Percentiles rank a stretch among this genome's conserved stretches.
Conservation (phyloP, 2,888 invertebrate species). For the Chrysolina haemoptera region DNA sequence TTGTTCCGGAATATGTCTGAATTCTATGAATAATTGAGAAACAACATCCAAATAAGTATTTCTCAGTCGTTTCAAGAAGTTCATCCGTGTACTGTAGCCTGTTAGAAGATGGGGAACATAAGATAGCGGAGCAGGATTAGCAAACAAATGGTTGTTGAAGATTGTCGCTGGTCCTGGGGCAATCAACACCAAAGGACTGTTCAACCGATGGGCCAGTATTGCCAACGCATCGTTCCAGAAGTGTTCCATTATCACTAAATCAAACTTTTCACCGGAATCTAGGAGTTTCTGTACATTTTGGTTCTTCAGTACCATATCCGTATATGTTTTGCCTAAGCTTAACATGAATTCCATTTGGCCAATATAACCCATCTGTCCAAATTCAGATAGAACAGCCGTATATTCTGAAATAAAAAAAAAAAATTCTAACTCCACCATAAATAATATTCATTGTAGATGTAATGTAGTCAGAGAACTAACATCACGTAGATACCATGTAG, state of each 20-base stretch:
- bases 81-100: constrained; percentile 67
- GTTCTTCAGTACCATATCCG: constrained; percentile 42
- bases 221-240: constrained; percentile 57
- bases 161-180: constrained; percentile 40
- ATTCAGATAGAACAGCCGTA: background rate
- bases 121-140: constrained; percentile 69
- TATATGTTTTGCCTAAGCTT: constrained; percentile 25
- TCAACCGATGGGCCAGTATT: constrained; percentile 38
- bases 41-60: constrained; percentile 67
- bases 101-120: constrained; percentile 70
- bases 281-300: constrained; percentile 56
- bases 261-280: constrained; percentile 57
- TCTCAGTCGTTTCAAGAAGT: constrained; percentile 72
- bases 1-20: constrained; percentile 41
- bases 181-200: constrained; percentile 40
- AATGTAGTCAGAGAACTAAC: no score
- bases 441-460: no score
- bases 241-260: constrained; percentile 60
- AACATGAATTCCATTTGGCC: constrained; percentile 31
- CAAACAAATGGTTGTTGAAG: constrained; percentile 67
- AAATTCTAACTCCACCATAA: no score
- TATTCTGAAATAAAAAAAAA: constrained; percentile 13
- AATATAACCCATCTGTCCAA: constrained; percentile 30
- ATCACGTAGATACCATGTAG: no score
- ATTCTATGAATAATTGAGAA: constrained; percentile 28